Evolutionary conservation across 35 echinoderm and acorn worm genomes (phyloP).

Genomic region (Ophiothrix spiculata): DNA sequence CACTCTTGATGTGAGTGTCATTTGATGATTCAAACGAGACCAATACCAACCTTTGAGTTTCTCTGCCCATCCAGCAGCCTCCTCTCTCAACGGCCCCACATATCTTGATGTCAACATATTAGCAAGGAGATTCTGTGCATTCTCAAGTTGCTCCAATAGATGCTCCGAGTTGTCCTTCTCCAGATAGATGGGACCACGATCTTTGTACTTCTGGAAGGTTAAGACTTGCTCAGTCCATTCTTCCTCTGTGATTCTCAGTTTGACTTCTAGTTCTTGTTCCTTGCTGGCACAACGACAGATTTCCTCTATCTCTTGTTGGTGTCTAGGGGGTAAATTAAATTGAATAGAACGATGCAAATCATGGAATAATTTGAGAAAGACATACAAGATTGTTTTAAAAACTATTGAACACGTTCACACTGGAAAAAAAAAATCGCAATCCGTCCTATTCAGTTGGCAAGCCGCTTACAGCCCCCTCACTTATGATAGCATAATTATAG

Average conservation of each 20-base stretch:
- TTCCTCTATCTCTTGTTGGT: conserved; percentile 91
- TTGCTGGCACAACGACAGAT: conserved; percentile 99
- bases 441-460: too few species aligned
- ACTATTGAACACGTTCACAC: too few species aligned
- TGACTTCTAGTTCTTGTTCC: conserved; percentile 96
- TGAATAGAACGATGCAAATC: too few species aligned
- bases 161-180: conserved; percentile 98
- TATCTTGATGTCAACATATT: conserved; percentile 97
- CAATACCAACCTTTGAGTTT: conserved; percentile 99
- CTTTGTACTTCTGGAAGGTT: conserved; percentile 91
- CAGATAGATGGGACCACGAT: conserved; percentile 92
- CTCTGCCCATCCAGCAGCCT: conserved; percentile 98
- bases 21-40: too few species aligned
- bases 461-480: too few species aligned
- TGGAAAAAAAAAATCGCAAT: too few species aligned
- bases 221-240: conserved; percentile 99
- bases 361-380: too few species aligned
- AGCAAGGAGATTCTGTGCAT: conserved; percentile 89
- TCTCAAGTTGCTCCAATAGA: conserved; percentile 92
- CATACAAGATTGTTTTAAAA: too few species aligned
- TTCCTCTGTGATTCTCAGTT: conserved; percentile 94
- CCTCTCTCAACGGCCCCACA: conserved; percentile 87
- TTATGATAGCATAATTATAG: too few species aligned
- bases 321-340: too few species aligned
- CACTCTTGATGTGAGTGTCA: too few species aligned